Conservation (phyloP, 2,797 vertebrate species). For the Triplophysa yarkandensis region DNA sequence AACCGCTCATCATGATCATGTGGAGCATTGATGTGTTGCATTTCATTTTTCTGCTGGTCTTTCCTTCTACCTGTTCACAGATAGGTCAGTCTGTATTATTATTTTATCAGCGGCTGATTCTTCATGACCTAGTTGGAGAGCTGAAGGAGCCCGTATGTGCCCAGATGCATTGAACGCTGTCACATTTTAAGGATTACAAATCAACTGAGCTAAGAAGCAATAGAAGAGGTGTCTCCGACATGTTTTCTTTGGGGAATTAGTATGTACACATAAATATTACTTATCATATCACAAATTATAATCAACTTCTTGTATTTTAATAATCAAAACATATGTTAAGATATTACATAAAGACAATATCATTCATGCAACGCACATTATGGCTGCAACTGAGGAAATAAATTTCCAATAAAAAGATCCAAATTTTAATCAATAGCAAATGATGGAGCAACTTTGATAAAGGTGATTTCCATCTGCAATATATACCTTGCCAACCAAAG, state of each 20-base stretch:
- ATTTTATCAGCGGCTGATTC: constrained; percentile 68
- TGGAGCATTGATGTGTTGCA: neutral
- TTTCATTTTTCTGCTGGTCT: neutral
- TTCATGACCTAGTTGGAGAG: constrained; percentile 72
- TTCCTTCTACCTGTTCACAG: constrained; percentile 30
- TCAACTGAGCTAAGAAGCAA: constrained; percentile 12
- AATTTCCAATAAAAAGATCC: too few relatives aligned
- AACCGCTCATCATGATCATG: too few relatives aligned
- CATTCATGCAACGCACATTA: too few relatives aligned
- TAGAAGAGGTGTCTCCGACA: neutral
- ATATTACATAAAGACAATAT: too few relatives aligned
- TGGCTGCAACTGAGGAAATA: too few relatives aligned
- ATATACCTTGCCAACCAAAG: too few relatives aligned
- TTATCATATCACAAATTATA: constrained; percentile 26
- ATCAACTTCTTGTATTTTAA: constrained; percentile 16
- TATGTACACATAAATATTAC: neutral
- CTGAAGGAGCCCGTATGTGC: constrained; percentile 59
- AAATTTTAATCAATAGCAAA: too few relatives aligned
- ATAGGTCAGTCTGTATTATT: constrained; percentile 68
- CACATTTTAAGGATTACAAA: constrained; percentile 67
- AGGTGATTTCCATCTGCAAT: too few relatives aligned
- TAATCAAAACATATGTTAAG: constrained; percentile 13
- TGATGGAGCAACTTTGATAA: too few relatives aligned
- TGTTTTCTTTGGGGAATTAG: neutral
- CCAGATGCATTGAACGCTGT: constrained; percentile 69